Conservation (phyloP, 2,113 vertebrate species). For the Nyctereutes procyonoides region DNA sequence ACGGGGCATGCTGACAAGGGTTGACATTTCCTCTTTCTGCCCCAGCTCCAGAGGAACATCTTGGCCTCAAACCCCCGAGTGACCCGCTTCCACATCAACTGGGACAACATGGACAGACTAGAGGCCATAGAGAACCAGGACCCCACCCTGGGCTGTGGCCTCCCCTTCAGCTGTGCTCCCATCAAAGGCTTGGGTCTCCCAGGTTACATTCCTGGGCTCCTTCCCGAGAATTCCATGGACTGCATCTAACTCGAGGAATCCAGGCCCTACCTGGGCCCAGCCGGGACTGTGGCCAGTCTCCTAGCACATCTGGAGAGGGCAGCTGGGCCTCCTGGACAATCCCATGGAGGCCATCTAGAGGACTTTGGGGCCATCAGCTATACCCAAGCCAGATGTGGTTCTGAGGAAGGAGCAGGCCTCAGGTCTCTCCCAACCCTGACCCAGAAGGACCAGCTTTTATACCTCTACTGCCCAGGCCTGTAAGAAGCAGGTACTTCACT, state of each 20-base stretch:
- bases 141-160: conserved; percentile 88
- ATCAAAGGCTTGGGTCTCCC: conserved; percentile 85
- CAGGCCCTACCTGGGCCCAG: not conserved
- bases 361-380: not conserved
- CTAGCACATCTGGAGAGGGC: not conserved
- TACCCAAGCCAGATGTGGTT: not conserved
- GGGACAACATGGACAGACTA: conserved; percentile 92
- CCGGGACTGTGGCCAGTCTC: not conserved
- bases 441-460: conserved; percentile 23
- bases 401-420: not conserved
- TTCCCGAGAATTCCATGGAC: conserved; percentile 96
- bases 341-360: conserved; percentile 50
- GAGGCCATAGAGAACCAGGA: conserved; percentile 94
- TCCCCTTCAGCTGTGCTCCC: conserved; percentile 89
- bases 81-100: conserved; percentile 96
- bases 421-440: not conserved
- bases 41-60: conserved; percentile 95
- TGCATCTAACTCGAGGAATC: conserved; percentile 85
- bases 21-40: conserved; percentile 25
- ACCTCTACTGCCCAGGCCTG: not conserved
- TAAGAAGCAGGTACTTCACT: conserved; percentile 31
- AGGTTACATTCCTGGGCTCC: conserved; percentile 87
- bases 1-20: not conserved
- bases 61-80: conserved; percentile 94
- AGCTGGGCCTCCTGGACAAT: not conserved